Base-by-base conservation (phyloP, 2,797 vertebrate genomes). In the Labeo calbasu region DNA sequence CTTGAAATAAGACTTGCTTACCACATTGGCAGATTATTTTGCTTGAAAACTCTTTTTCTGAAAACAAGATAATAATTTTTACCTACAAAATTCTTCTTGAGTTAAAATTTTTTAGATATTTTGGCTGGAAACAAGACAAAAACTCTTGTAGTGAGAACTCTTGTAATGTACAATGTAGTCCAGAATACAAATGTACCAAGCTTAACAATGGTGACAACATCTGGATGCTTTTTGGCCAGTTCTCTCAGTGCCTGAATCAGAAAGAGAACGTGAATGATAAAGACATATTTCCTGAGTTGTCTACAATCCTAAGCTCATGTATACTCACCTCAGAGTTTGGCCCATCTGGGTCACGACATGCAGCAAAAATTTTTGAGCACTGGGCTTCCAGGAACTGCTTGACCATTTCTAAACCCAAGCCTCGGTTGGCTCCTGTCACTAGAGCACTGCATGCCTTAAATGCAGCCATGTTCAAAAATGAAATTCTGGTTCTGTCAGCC, bases 351-450 rank as follows among this genome's bases (percentile, higher is more conserved):
- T 95, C 88, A 40, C 92, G 91, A 68, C 93, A 94, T 3, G 19
- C 40, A 0, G 90, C 94, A 59, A 94, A 94, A 5, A 95, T 75
- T 81, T 91, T 82, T 8, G 90, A 82, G 0, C 8, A 32, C 0
- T 59, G 13, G 8, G 73, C 19, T 23, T 84, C 87, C 57, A 91
- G 55, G 14, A 94, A 69, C 46, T 93, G 91, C 6, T 11, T 88
- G 2, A 94, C 79, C 1, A 93, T 28, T 48, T 93, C 93, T 89
- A 94, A 86, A n/a, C 93, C 93, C 0, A 94, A 25, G 0, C 93
- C 93, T 0, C 89, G 55, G 90, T 94, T 95, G 63, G 92, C 91
- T 19, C 93, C 93, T 0, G 94, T 94, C 72, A 95, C 90, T 15
- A 96, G 87, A 19, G 91, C 23, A 2, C 66, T 91, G 65, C 61